Percentiles rank a stretch among this genome's conserved stretches.
These are phyloP conservation scores for Strigamia maritima DNA, from an alignment of 2,888 invertebrate species.

Conservation along the genomic window DNA sequence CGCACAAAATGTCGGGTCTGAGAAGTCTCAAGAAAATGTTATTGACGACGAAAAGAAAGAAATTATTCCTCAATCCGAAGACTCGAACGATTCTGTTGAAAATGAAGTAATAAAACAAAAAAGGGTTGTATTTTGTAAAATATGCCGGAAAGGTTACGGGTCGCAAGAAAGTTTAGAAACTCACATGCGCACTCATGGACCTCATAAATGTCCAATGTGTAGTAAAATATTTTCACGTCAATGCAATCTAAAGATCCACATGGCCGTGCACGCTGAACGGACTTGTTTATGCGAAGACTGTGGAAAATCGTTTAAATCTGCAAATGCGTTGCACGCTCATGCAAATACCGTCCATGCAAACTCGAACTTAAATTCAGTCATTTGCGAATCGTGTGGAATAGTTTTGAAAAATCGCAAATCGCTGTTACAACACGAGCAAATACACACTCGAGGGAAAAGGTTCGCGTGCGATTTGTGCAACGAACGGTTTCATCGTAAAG, in stretches of 20 bases:
- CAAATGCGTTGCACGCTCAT: conserved; percentile 26
- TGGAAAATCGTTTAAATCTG: conserved; percentile 34
- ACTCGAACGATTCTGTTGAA: conserved; percentile 7
- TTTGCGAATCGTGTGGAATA: conserved; percentile 37
- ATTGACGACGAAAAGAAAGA: neutral
- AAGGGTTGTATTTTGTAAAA: conserved; percentile 34
- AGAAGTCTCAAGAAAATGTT: neutral
- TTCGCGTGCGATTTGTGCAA: conserved; percentile 35
- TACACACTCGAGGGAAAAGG: conserved; percentile 35
- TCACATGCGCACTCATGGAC: conserved; percentile 32
- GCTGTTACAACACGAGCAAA: conserved; percentile 35
- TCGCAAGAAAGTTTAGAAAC: neutral
- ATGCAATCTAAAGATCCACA: conserved; percentile 34
- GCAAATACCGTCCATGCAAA: conserved; percentile 4
- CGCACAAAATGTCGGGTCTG: neutral
- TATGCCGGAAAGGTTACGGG: conserved; percentile 37
- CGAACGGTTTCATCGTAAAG: conserved; percentile 35
- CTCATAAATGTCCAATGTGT: conserved; percentile 35
- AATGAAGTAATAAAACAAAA: neutral
- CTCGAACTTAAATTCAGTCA: conserved; percentile 1
- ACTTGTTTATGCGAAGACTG: conserved; percentile 33
- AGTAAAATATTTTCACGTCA: conserved; percentile 31
- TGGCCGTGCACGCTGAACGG: conserved; percentile 37
- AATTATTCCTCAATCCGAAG: conserved; percentile 7
- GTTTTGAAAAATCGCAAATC: conserved; percentile 38